Evolutionary conservation across 2,797 vertebrate species (phyloP).

Genomic region (Buphagus erythrorhynchus): DNA sequence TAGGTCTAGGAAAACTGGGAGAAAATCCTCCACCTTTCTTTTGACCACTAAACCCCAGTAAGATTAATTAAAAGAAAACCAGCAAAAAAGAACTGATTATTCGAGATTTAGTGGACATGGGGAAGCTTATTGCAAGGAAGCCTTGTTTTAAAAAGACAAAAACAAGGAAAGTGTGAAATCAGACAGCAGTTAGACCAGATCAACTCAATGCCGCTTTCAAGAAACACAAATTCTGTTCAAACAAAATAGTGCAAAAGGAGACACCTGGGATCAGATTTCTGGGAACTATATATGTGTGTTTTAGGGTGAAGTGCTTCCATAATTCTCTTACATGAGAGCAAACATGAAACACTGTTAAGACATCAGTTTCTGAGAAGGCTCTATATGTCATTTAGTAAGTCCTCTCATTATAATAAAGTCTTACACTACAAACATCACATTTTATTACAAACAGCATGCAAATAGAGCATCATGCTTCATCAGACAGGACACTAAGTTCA

Average conservation of each 20-base stretch:
- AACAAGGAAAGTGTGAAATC: neutral
- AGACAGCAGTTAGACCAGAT: neutral
- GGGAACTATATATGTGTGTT: neutral
- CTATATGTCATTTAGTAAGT: neutral
- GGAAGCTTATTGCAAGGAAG: neutral
- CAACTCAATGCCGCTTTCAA: neutral
- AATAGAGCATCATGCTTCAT: neutral
- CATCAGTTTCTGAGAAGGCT: neutral
- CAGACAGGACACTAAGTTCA: neutral
- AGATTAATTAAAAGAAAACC: neutral
- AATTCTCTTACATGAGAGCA: neutral
- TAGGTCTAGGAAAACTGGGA: neutral
- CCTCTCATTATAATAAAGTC: neutral
- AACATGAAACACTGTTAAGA: neutral
- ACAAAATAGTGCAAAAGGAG: neutral
- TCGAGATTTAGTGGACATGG: neutral
- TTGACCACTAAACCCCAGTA: neutral
- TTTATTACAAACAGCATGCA: neutral
- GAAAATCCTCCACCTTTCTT: neutral
- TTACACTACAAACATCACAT: neutral
- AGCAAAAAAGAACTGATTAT: neutral
- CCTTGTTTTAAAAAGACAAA: neutral
- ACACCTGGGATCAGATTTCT: neutral
- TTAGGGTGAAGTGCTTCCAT: neutral
- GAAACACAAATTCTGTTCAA: neutral